Evolutionary conservation across 1,140 invertebrate species (phyloP), one percentile per base, ranked within the genome.

Genomic region (Pentalonia nigronervosa): DNA sequence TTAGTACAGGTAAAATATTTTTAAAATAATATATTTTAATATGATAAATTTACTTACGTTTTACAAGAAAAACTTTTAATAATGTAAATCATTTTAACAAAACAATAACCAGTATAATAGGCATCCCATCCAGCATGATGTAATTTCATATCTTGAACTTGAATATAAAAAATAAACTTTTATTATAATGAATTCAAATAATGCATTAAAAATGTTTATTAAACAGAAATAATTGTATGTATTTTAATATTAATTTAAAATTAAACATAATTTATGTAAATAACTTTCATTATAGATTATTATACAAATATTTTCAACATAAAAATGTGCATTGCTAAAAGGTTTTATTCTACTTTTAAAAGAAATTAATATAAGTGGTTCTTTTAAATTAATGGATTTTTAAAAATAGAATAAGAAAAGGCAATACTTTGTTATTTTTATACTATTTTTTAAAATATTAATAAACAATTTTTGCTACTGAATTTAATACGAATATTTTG

Each of bases 111-210:
- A 20, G 91, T 93, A 30, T 86, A 93, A n/a, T 93, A 93, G 23
- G 91, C 91, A 86, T 93, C 91, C 91, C 91, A 93, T 20, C 91
- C 91, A 20, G 91, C 91, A 93, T 93, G 81, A 21, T 93, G 91
- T 8, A 84, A 56, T 93, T 93, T 53, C 91, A 93, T 53, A 41
- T 41, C 9, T 41, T 56, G 23, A 20, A 23, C 91, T 93, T 30
- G 6, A 92, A 86, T 84, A 41, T 86, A 84, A 50, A 50, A 48
- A 11, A 91, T 2, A 67, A 41, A 23, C 2, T 23, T 89, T 30
- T 21, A 11, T 56, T 48, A 53, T 9, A 34, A 34, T n/a, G n/a
- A 7, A 50, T 34, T 50, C 0, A 53, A 53, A 84, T 45, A 11
- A 23, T 84, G 8, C 23, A 8, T 84, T 25, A 83, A 21, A 34